Conservation (phyloP, 2,888 invertebrate genomes). For the Trachelus iudaicus region DNA sequence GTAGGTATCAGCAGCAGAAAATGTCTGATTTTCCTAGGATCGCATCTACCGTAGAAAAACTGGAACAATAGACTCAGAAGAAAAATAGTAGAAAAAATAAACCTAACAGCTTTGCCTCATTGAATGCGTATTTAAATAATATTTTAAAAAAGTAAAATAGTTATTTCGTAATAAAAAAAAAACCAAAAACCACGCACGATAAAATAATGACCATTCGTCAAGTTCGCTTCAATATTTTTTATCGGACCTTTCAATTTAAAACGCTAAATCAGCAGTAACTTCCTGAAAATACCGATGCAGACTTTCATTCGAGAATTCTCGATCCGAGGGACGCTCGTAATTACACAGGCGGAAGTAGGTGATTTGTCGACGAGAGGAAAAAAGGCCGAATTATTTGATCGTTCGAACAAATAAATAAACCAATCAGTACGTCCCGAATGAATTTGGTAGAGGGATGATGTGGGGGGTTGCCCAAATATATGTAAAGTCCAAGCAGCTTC, state of each 20-base stretch:
- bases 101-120: not conserved
- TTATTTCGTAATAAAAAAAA: not conserved
- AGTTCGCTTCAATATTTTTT: not conserved
- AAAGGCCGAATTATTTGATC: not conserved
- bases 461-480: not conserved
- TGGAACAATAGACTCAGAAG: not conserved
- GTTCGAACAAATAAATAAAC: not conserved
- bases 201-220: not conserved
- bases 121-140: not conserved
- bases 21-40: not conserved
- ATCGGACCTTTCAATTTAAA: not conserved
- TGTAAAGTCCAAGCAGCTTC: not conserved
- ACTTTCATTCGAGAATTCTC: not conserved
- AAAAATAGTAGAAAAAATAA: not conserved
- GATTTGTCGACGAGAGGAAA: not conserved
- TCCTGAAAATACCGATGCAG: not conserved
- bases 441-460: not conserved
- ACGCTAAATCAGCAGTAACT: not conserved
- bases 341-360: not conserved
- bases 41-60: not conserved
- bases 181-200: not conserved
- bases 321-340: not conserved
- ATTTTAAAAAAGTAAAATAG: not conserved
- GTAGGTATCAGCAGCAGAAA: not conserved
- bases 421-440: not conserved